Evolutionary conservation across 2,888 invertebrate genomes (phyloP), one percentile per base, ranked within the genome.

Genomic region (Syrphus vitripennis): DNA sequence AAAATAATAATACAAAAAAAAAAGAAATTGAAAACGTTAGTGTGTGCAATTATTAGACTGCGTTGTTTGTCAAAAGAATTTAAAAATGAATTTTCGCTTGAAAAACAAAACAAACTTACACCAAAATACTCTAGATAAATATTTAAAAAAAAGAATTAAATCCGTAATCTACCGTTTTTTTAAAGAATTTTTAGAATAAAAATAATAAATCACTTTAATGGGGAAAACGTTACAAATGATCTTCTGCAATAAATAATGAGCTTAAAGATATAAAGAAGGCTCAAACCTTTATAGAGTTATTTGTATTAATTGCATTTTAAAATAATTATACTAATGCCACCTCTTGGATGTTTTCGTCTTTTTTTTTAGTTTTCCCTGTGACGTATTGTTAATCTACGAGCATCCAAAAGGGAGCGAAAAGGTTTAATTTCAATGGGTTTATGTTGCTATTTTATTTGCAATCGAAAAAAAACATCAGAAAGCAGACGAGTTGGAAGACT

Each of bases 1-100:
- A 42, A 45, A 40, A 24, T 19, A 24, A 45, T n/a, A n/a, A n/a
- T n/a, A n/a, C n/a, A 71, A 19, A 19, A 12, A 19, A 50, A 55
- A 63, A 34, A 4, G 21, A 40, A 45, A 80, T 34, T 29, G 6
- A 37, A 63, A 63, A 42, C 16, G 29, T 65, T 14, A 77, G 50
- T 75, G 24, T 82, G 86, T 78, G 86, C 82, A 86, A 82, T 86
- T 81, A 82, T 55, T 82, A 84, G 84, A 84, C 79, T 79, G 83
- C 71, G 83, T 77, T 82, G 77, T 70, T 84, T 65, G 71, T 80
- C 42, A 21, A 50, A 48, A 37, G 9, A 29, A 61, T 57, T 7
- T 14, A 14, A 31, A 21, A 14, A 24, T 26, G n/a, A 42, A 55
- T 55, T 67, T 34, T 31, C 16, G 50, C 37, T 61, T 72, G n/a